Evolutionary conservation across 2,797 vertebrate species (phyloP).

Genomic region (Helarctos malayanus): DNA sequence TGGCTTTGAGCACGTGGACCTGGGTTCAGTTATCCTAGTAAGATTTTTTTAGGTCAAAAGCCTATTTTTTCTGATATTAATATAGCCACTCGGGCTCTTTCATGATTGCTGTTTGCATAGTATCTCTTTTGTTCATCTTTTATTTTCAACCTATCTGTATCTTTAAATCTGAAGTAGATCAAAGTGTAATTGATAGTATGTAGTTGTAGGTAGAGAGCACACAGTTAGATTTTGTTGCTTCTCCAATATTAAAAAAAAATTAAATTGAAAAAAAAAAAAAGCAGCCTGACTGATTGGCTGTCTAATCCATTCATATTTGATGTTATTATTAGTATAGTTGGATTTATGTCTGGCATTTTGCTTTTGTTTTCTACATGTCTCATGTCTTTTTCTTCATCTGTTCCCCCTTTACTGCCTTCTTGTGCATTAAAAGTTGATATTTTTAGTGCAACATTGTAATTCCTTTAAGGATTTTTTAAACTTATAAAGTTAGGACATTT

Average conservation of each 20-base stretch:
- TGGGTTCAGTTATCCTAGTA: background rate
- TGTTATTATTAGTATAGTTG: background rate
- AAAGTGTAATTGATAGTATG: background rate
- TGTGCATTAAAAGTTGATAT: background rate
- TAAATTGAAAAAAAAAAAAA: background rate
- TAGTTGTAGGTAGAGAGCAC: background rate
- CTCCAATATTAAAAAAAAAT: background rate
- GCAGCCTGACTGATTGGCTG: background rate
- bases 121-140: background rate
- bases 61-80: background rate
- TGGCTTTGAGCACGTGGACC: background rate
- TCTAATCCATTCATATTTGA: background rate
- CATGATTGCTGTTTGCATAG: background rate
- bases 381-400: background rate
- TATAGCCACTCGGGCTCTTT: background rate
- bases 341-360: background rate
- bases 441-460: background rate
- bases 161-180: background rate
- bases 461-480: constrained; percentile 17
- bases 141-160: background rate
- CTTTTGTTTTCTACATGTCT: background rate
- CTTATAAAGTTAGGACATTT: background rate
- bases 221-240: background rate
- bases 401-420: background rate
- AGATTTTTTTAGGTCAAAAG: background rate